Base-by-base conservation (phyloP, 2,113 vertebrate species). In the Menidia beryllina region DNA sequence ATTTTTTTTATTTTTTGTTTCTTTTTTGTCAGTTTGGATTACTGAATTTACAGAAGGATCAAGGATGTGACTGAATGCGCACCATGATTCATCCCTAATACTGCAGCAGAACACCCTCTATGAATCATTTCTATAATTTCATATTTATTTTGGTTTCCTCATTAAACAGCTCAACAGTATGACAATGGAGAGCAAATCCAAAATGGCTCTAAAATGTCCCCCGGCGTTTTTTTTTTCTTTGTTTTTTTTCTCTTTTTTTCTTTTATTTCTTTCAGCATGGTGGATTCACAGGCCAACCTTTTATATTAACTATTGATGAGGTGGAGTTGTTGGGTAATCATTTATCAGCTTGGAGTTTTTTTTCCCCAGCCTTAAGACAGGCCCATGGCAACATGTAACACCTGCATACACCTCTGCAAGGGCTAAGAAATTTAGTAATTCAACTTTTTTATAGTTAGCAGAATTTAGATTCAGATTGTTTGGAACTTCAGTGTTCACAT, bases 361-460 rank as follows among this genome's bases (percentile, higher is more conserved):
- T 23, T 26, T 23, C 21, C 12, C 1, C 25, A 7, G 25, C 55
- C 30, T 49, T 36, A 54, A 20, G 10, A 61, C 23, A 59, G 21
- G 50, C 25, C 34, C n/a, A n/a, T 25, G 10, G 36, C n/a, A 24
- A 69, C n/a, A 25, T 69, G 17, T 7, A 36, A 55, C 59, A 59
- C 52, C 17, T 20, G 10, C 67, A 65, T 50, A 41, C 34, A 67
- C 70, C 66, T 75, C 43, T 4, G 1, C 55, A 82, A 84, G 85
- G 81, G 78, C 81, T 84, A 82, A 68, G 21, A 77, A 69, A 30
- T 62, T 10, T 50, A 1, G 41, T 64, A 53, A 36, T 70, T 73
- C 14, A 20, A 0, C n/a, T 12, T 25, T 79, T 36, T 65, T 52
- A 5, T 57, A 26, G 55, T 21, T 51, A 25, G 51, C 67, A 7